Base-by-base conservation (phyloP, 2,888 invertebrate species). In the Petrolisthes cinctipes region DNA sequence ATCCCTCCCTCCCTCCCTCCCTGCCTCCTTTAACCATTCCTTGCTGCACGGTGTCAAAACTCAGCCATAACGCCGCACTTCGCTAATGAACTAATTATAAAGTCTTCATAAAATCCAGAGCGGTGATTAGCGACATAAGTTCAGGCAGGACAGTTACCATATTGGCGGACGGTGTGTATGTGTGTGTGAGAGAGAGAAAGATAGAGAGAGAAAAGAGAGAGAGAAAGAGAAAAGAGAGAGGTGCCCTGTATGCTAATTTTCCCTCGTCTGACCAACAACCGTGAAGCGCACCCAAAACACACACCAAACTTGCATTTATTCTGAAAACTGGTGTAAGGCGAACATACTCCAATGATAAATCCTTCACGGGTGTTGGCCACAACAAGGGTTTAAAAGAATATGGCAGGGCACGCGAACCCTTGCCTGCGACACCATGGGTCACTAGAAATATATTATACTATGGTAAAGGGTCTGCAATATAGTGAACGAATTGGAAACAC, bases 41-140 rank as follows among this genome's bases (percentile, higher is more conserved):
- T 66, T 37, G 51, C 57, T 81, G 81, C 37, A 37, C 54, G 83
- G 83, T 9, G 53, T 17, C 7, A 37, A 37, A 75, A 75, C 53
- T 20, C 51, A 14, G 85, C 68, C 79, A 79, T 85, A 78, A 85
- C 79, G n/a, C 78, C 23, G 53, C 84, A 79, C 79, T 75, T 20
- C 68, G 79, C 78, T 85, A 85, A 85, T 85, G 85, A 85, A 85
- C 85, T 79, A 85, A 85, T 85, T 85, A 85, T 53, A 78, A 79
- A 68, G 61, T 61, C 85, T 51, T 85, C 85, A 85, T 85, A 85
- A 85, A 85, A 85, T 85, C 85, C 61, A 53, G 79, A 66, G 53
- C 85, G 78, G 79, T 57, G 85, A 85, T 85, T 85, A 85, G 79
- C 85, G 68, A 23, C 76, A 66, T 68, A 68, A 85, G 53, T 85